Evolutionary conservation across 2,888 invertebrate species (phyloP), one percentile per base, ranked within the genome.

Genomic region (Eupithecia pulchellata): DNA sequence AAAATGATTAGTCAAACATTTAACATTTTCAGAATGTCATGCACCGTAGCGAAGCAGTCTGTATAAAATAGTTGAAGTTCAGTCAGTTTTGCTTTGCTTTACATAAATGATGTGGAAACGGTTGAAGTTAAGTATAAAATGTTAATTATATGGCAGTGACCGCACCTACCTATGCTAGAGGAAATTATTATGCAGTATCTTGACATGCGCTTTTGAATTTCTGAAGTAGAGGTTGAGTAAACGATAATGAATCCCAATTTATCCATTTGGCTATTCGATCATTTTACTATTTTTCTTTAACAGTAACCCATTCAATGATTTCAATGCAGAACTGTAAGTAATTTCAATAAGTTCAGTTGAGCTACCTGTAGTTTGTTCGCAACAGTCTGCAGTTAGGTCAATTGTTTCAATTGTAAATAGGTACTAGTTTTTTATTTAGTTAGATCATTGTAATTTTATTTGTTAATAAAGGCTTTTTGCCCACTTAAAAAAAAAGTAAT

Each of bases 1-100:
- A n/a, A 42, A 20, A 47, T 9, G n/a, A n/a, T 47, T 47, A 20
- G n/a, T 52, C 11, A 20, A 52, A 4, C 25, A 20, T 52, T 0
- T n/a, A 42, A 6, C n/a, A n/a, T 42, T 29, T 57, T 29, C 14
- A 8, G 29, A 57, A 5, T 14, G 55, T 29, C 57, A 29, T 8
- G 57, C 29, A 57, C 5, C 29, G 57, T 29, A 57, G 27, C 14
- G 57, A 2, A 17, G 57, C 57, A 14, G 57, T 29, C 17, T 29
- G 29, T 14, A 20, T 14, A 14, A 55, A 55, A 47, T 55, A 14
- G 4, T 27, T 11, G 13, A 61, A 73, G 66, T 73, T 69, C 66
- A 67, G 25, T 64, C 58, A 72, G 69, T 55, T 32, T 58, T 62
- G 29, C n/a, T 47, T 42, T 20, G 20, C 32, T 47, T 52, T 68